A percentile compares a stretch with the other conserved stretches of the same genome.
phyloP scores from a whole-genome alignment of 2,888 invertebrate species.

The Ashinkailepas kermadecensis region DNA sequence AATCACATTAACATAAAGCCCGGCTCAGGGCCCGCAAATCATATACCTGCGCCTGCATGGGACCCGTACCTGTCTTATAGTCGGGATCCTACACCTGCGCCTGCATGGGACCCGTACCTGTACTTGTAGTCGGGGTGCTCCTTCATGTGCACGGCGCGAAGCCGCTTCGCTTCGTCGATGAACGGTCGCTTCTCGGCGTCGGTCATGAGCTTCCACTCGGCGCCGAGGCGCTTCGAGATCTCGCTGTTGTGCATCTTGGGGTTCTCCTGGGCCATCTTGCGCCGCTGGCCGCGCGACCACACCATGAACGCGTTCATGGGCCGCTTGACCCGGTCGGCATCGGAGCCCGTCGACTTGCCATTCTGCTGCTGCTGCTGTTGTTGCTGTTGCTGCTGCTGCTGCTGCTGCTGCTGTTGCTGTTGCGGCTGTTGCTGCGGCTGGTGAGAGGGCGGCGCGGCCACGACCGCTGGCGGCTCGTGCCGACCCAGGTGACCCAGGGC shows the following conservation, averaged over 20 bases:
- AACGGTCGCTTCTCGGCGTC: constrained; percentile 96
- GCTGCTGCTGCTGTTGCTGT: background rate
- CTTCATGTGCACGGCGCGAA: constrained; percentile 98
- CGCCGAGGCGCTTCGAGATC: constrained; percentile 92
- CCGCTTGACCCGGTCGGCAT: constrained; percentile 67
- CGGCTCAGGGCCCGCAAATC: too few species aligned
- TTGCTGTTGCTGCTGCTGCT: background rate
- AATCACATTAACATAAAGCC: too few species aligned
- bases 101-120: constrained; percentile 40
- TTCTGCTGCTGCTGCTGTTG: background rate
- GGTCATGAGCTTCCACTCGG: constrained; percentile 94
- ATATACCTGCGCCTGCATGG: background rate
- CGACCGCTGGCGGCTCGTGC: background rate
- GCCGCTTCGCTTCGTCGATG: constrained; percentile 95
- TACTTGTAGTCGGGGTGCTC: constrained; percentile 99
- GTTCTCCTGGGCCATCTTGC: constrained; percentile 98
- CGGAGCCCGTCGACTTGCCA: constrained; percentile 25
- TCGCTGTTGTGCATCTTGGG: constrained; percentile 99
- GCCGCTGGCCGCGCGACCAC: constrained; percentile 93
- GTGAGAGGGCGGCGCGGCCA: background rate
- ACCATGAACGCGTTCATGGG: constrained; percentile 99
- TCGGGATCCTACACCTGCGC: too few species aligned
- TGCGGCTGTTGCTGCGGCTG: background rate
- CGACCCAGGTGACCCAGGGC: background rate
- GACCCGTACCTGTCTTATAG: too few species aligned